These are phyloP conservation scores for Oreohelix idahoensis DNA, from an alignment of 1,140 invertebrate genomes.

Conservation along the genomic window DNA sequence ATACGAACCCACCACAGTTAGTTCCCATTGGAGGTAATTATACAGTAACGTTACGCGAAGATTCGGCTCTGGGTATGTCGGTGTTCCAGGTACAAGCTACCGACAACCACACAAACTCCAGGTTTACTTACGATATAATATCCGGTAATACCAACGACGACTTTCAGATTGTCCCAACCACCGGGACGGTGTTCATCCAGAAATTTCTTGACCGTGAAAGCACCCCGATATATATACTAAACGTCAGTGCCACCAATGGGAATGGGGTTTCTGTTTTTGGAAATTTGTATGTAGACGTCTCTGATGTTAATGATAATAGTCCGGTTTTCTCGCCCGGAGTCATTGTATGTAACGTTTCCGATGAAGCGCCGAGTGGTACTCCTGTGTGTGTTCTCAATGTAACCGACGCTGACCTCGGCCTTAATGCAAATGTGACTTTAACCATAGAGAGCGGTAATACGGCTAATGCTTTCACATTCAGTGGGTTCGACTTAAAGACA, in stretches of 20 bases:
- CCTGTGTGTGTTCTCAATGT: not conserved
- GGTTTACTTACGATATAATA: not conserved
- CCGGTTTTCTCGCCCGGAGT: slow-evolving; percentile 3
- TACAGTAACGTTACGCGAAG: not conserved
- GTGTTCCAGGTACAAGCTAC: slow-evolving; percentile 1
- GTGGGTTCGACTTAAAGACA: not conserved
- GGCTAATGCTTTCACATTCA: not conserved
- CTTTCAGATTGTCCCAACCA: slow-evolving; percentile 5
- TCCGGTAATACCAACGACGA: slow-evolving; percentile 18
- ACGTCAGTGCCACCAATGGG: not conserved
- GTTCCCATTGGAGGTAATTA: not conserved
- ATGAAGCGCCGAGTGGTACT: not conserved
- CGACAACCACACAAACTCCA: not conserved
- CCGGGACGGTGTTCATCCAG: not conserved
- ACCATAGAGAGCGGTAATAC: not conserved
- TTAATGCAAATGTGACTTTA: not conserved
- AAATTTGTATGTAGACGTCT: not conserved
- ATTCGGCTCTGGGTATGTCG: not conserved
- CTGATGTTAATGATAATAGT: slow-evolving; percentile 28
- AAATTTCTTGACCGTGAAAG: slow-evolving; percentile 25
- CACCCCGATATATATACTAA: not conserved
- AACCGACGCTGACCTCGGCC: slow-evolving; percentile 7
- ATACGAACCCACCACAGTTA: not conserved
- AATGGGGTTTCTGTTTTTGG: not conserved
- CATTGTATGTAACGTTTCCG: not conserved